These are phyloP conservation scores for Rhinella marina DNA, from an alignment of 2,797 vertebrate genomes.

Conservation along the genomic window DNA sequence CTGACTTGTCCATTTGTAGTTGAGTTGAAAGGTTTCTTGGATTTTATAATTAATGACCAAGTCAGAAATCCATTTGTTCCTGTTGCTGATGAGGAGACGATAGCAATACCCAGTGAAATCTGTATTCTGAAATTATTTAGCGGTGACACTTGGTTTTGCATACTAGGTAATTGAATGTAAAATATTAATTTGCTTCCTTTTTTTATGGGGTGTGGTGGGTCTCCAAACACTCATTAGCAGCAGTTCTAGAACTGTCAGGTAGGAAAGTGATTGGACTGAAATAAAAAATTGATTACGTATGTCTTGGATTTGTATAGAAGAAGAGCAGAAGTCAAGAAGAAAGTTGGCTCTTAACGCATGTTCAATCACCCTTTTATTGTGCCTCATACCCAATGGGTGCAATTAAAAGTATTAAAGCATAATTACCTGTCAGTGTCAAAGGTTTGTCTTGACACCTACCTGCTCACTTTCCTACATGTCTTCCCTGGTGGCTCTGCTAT, in stretches of 20 bases:
- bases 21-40: neutral
- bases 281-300: constrained; percentile 59
- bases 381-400: constrained; percentile 56
- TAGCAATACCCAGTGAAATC: constrained; percentile 68
- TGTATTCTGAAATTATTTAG: constrained; percentile 74
- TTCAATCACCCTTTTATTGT: constrained; percentile 56
- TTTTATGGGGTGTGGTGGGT: constrained; percentile 62
- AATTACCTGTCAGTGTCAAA: constrained; percentile 53
- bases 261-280: constrained; percentile 51
- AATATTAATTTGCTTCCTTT: constrained; percentile 76
- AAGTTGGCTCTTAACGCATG: constrained; percentile 43
- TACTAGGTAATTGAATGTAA: constrained; percentile 75
- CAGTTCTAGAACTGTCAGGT: constrained; percentile 68
- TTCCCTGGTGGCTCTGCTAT: constrained; percentile 24
- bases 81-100: constrained; percentile 69
- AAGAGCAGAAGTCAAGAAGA: constrained; percentile 56
- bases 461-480: constrained; percentile 18
- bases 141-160: constrained; percentile 66
- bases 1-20: neutral
- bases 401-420: constrained; percentile 56
- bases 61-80: constrained; percentile 69
- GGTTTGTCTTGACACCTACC: constrained; percentile 44
- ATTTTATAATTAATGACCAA: constrained; percentile 75
- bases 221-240: constrained; percentile 70
- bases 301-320: constrained; percentile 49